Conservation (phyloP, 2,888 invertebrate species). For the Druceiella hillmani region DNA sequence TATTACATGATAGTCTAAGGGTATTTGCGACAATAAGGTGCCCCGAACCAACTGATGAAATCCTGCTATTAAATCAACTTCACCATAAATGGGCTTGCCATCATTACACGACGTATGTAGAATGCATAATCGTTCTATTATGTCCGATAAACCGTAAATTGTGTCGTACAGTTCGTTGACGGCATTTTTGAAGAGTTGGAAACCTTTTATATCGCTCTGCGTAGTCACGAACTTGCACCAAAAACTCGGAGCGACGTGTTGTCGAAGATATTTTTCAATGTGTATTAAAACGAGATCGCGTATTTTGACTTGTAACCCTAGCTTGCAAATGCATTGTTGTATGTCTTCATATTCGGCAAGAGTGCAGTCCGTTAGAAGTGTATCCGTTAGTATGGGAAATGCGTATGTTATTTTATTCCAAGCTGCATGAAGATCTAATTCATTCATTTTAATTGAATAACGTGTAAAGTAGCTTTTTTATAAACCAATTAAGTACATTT, state of each 20-base stretch:
- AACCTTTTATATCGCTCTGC: slow-evolving; percentile 47
- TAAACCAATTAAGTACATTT: not conserved
- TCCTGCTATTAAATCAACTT: slow-evolving; percentile 48
- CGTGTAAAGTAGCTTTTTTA: no score
- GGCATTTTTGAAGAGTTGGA: slow-evolving; percentile 61
- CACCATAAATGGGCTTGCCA: slow-evolving; percentile 47
- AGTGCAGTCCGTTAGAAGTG: slow-evolving; percentile 37
- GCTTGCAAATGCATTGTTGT: slow-evolving; percentile 36
- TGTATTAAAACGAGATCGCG: slow-evolving; percentile 40
- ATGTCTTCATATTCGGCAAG: slow-evolving; percentile 39
- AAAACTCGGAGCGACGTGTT: slow-evolving; percentile 57
- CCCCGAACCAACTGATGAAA: slow-evolving; percentile 62
- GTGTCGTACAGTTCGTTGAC: slow-evolving; percentile 58
- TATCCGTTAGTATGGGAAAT: slow-evolving; percentile 43
- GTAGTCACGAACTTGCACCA: slow-evolving; percentile 59
- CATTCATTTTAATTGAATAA: no score
- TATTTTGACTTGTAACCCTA: slow-evolving; percentile 40
- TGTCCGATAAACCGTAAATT: slow-evolving; percentile 49
- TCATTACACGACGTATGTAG: slow-evolving; percentile 44
- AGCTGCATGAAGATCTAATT: slow-evolving; percentile 37
- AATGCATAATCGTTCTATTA: slow-evolving; percentile 50
- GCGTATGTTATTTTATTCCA: slow-evolving; percentile 47
- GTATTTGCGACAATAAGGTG: slow-evolving; percentile 64
- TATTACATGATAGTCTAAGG: slow-evolving; percentile 61
- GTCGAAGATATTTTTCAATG: slow-evolving; percentile 56